Evolutionary conservation across 2,797 vertebrate genomes (phyloP), one percentile per base, ranked within the genome.

Genomic region (Phrynocephalus vlangalii): DNA sequence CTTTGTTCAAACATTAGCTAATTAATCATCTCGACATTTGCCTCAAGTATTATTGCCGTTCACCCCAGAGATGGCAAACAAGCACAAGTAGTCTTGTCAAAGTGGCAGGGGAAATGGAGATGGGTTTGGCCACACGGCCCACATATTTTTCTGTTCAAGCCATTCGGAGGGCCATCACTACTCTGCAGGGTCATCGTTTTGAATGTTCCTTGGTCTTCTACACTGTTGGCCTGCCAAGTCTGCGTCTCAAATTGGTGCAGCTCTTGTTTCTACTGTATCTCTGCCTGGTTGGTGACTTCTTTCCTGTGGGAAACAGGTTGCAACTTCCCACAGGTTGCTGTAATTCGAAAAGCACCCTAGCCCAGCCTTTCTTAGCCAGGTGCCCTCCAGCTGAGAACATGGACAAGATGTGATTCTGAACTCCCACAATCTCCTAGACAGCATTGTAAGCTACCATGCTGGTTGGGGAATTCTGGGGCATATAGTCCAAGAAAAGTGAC

Each of bases 1-100:
- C 73, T 83, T 68, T 87, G 82, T 93, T 93, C 90, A 94, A 95
- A 94, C 94, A 94, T 93, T 95, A 91, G 84, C 89, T 92, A 90
- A 91, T 94, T 94, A 95, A 91, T 92, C 91, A 89, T 92, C 82
- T 84, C 28, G 82, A 50, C 87, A 91, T 86, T 93, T 91, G 82
- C 90, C 91, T 94, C 86, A 91, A 96, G 91, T 94, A 88, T 91
- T 93, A 90, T 92, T 88, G 87, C 60, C 52, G 26, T 71, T 91
- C 92, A 24, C 70, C 92, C 38, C 7, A 85, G 85, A 89, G 90
- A 91, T 88, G 88, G 63, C 86, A 93, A 94, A 95, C 88, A 95
- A 88, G 76, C 73, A 75, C 88, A 76, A 83, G 88, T 90, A 84
- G 68, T 72, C 77, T 0, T 89, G 5, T 93, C 89, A 91, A 66